Percentiles rank a stretch among this genome's conserved stretches.
phyloP scores from a whole-genome alignment of 2,113 vertebrate genomes.

The Arenaria interpres region DNA sequence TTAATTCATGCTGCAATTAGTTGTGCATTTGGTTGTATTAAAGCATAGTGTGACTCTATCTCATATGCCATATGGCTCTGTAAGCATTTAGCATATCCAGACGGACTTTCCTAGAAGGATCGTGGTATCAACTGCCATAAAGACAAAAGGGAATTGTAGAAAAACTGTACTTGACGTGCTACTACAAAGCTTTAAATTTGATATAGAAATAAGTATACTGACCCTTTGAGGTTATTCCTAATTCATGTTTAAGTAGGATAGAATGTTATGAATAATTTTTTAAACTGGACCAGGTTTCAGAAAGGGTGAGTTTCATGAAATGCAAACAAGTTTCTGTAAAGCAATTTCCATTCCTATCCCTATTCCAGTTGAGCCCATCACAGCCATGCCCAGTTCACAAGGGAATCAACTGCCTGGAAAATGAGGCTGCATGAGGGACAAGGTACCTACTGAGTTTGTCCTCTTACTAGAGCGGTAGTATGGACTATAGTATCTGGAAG shows the following conservation, averaged over 20 bases:
- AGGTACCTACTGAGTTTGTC: not conserved
- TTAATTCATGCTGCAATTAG: not conserved
- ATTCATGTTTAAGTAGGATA: not conserved
- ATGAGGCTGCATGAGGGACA: not conserved
- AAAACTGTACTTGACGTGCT: not conserved
- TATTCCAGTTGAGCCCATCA: not conserved
- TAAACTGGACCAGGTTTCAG: not conserved
- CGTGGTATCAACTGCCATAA: not conserved
- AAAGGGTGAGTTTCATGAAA: not conserved
- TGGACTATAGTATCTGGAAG: not conserved
- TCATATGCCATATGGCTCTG: not conserved
- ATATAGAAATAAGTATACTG: not conserved
- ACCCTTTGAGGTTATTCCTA: not conserved
- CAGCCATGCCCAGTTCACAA: not conserved
- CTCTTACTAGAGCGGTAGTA: not conserved
- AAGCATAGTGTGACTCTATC: not conserved
- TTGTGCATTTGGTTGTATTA: not conserved
- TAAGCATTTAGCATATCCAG: not conserved
- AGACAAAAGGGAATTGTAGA: not conserved
- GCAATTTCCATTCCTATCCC: not conserved
- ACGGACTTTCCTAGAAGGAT: not conserved
- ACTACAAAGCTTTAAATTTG: not conserved
- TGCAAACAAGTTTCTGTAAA: not conserved
- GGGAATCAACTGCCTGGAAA: not conserved
- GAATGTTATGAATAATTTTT: not conserved